A percentile compares a stretch with the other conserved stretches of the same genome.
Conservation (phyloP, 2,797 vertebrate genomes). For the Bryconaethiops microstoma region DNA sequence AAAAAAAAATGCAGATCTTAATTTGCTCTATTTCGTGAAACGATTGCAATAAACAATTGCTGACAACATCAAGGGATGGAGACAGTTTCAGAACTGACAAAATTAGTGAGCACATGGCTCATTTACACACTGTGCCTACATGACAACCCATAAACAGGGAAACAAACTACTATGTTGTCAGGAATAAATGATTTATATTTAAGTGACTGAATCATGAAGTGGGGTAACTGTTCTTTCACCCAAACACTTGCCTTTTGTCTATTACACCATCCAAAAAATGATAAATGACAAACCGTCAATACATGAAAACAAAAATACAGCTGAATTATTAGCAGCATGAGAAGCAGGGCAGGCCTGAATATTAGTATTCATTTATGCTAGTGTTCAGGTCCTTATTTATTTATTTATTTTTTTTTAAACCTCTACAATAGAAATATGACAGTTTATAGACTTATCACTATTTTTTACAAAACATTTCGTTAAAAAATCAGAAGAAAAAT, state of each 20-base stretch:
- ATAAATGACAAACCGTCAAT: slow-evolving; percentile 65
- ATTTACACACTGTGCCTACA: slow-evolving; percentile 74
- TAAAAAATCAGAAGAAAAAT: too few relatives aligned
- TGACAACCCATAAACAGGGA: slow-evolving; percentile 72
- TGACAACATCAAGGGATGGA: slow-evolving; percentile 68
- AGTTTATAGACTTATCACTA: too few relatives aligned
- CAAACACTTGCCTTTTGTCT: slow-evolving; percentile 60
- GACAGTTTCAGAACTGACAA: slow-evolving; percentile 67
- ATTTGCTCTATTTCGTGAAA: slow-evolving; percentile 77
- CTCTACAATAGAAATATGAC: too few relatives aligned
- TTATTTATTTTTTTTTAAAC: too few relatives aligned
- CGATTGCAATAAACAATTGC: slow-evolving; percentile 72
- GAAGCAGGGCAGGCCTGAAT: too few relatives aligned
- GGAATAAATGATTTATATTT: slow-evolving; percentile 72
- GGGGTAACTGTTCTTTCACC: slow-evolving; percentile 61
- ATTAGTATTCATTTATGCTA: too few relatives aligned
- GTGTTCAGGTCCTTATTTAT: too few relatives aligned
- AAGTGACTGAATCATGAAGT: slow-evolving; percentile 66
- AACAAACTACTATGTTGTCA: slow-evolving; percentile 72
- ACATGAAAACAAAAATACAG: slow-evolving; percentile 52
- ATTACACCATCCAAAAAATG: slow-evolving; percentile 59
- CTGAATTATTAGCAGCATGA: too few relatives aligned
- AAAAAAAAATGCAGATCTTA: slow-evolving; percentile 81
- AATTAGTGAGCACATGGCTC: slow-evolving; percentile 75
- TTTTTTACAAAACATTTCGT: too few relatives aligned